These are phyloP conservation scores for Cromileptes altivelis DNA, from an alignment of 2,113 vertebrate species.

Conservation along the genomic window DNA sequence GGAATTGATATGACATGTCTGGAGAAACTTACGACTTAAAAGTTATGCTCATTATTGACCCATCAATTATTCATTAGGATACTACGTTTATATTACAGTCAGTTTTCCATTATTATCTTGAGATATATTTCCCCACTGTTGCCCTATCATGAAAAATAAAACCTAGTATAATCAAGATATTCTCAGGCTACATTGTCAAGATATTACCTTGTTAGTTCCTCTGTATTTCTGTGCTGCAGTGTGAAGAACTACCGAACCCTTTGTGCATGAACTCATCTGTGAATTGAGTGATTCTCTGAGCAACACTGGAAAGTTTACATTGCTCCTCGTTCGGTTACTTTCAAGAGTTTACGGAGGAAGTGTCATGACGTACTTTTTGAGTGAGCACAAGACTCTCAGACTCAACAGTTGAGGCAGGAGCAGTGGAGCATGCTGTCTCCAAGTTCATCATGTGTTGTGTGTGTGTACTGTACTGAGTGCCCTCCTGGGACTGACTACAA, in stretches of 20 bases:
- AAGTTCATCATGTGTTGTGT: constrained; percentile 64
- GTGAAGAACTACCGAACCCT: not conserved
- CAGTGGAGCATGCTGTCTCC: constrained; percentile 39
- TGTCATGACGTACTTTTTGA: not conserved
- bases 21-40: not conserved
- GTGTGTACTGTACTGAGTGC: constrained; percentile 49
- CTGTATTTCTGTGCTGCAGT: not conserved
- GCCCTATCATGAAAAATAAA: not conserved
- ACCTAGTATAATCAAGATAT: not conserved
- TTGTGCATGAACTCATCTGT: not conserved
- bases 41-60: not conserved
- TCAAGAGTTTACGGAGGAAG: constrained; percentile 18
- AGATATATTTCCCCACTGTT: not conserved
- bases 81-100: not conserved
- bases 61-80: not conserved
- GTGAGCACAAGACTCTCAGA: not conserved
- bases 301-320: not conserved
- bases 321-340: constrained; percentile 3
- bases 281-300: not conserved
- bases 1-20: not conserved
- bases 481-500: constrained; percentile 62
- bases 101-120: not conserved
- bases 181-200: not conserved
- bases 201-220: not conserved
- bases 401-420: constrained; percentile 21